Base-by-base conservation (phyloP, 2,797 vertebrate species). In the Nothura maculosa region DNA sequence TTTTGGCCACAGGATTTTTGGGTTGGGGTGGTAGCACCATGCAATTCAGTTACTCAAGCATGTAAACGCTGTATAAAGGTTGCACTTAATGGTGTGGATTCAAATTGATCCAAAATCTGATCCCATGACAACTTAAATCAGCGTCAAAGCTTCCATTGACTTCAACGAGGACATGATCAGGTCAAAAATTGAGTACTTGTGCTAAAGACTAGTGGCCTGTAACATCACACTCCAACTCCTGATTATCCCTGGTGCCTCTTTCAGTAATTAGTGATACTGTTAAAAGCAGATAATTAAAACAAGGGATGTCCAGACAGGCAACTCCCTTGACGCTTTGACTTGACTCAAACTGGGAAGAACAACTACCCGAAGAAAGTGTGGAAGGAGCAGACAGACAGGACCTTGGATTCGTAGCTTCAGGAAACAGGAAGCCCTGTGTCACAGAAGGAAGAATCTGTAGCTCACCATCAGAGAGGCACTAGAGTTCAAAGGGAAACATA, bases 401-500 rank as follows among this genome's bases (percentile, higher is more conserved):
- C 6, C 82, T 32, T 2, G 1, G 19, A 21, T 84, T 54, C 12
- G 52, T 19, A 38, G 36, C 8, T 43, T 54, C 8, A 28, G 54
- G 32, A 52, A 45, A 18, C 30, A 27, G 12, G 38, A 45, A 28
- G 48, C 36, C 74, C 68, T 48, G 32, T 5, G 0, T 50, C 40
- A 58, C 14, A 11, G 58, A n/a, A 55, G 42, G 21, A 13, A 34
- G 75, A 74, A 36, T 43, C 43, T 78, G 43, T 48, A 70, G 40
- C 45, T 20, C 40, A 43, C 80, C 81, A 69, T 93, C 67, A 47
- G 60, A 68, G 77, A 34, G 32, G 84, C 52, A 84, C 54, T 9
- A 17, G 69, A 27, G 42, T 69, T 83, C 52, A 87, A 62, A 92
- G 85, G 66, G 66, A 77, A 94, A 90, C 95, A 82, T 54, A 85